Evolutionary conservation across 2,797 vertebrate genomes (phyloP).

Genomic region (Propithecus perrieri): DNA sequence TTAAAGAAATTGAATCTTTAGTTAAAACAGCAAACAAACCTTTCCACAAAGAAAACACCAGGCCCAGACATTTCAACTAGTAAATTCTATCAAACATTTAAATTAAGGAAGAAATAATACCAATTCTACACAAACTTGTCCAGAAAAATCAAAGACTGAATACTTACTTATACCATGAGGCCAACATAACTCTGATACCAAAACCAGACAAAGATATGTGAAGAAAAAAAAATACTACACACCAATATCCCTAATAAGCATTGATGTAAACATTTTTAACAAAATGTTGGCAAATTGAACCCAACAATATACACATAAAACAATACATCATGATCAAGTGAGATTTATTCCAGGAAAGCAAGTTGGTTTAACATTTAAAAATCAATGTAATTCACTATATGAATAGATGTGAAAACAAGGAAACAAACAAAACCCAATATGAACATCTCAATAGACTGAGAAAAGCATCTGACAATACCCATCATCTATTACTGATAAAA

Average conservation of each 20-base stretch:
- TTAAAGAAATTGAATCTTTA: background rate
- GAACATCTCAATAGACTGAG: constrained; percentile 6
- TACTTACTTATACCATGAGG: background rate
- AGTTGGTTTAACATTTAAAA: background rate
- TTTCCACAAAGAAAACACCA: constrained; percentile 34
- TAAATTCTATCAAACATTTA: constrained; percentile 20
- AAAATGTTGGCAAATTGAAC: background rate
- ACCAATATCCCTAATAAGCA: background rate
- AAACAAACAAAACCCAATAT: constrained; percentile 1
- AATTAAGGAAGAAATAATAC: background rate
- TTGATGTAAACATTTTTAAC: background rate
- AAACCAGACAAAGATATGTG: background rate
- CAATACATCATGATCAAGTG: background rate
- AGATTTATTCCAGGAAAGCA: constrained; percentile 11
- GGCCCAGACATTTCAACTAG: background rate
- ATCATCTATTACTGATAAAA: background rate
- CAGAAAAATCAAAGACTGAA: constrained; percentile 22
- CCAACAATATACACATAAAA: background rate
- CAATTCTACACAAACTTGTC: constrained; percentile 18
- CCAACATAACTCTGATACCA: background rate
- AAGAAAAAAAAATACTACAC: background rate
- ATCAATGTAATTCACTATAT: background rate
- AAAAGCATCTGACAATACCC: background rate
- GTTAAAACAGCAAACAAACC: background rate
- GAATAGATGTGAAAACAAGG: background rate